Evolutionary conservation across 2,113 vertebrate species (phyloP).

Genomic region (Chaenocephalus aceratus): DNA sequence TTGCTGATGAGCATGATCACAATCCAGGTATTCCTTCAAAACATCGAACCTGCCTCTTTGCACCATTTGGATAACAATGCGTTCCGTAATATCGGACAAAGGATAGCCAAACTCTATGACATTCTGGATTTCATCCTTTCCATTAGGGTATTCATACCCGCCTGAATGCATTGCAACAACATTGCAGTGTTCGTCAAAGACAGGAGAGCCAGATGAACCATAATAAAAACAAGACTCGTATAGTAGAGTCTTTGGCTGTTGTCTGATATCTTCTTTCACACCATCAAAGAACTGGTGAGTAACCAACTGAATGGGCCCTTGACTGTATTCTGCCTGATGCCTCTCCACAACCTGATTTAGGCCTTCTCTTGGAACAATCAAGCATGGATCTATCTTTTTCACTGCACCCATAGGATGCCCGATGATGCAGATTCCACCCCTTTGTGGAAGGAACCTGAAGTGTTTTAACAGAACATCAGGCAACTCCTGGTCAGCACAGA

Average conservation of each 20-base stretch:
- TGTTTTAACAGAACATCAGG: constrained; percentile 2
- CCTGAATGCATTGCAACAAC: constrained; percentile 60
- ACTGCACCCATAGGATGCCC: constrained; percentile 61
- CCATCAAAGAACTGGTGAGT: rapidly evolving
- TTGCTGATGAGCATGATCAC: rapidly evolving
- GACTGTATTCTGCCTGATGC: background rate
- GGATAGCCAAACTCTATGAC: constrained; percentile 49
- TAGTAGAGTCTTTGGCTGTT: rapidly evolving
- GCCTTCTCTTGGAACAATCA: constrained; percentile 34
- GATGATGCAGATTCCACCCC: constrained; percentile 64
- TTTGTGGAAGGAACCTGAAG: background rate
- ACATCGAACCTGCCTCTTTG: background rate
- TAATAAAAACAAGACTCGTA: constrained; percentile 25
- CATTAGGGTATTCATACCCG: rapidly evolving
- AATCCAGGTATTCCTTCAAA: constrained; percentile 24
- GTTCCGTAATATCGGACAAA: background rate
- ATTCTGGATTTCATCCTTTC: rapidly evolving
- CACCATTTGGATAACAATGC: constrained; percentile 31
- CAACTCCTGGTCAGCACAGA: background rate
- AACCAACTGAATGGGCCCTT: background rate
- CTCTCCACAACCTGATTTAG: background rate
- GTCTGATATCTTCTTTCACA: background rate
- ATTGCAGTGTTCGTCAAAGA: constrained; percentile 39
- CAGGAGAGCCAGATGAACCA: constrained; percentile 63
- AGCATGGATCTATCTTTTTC: constrained; percentile 64